Conservation (phyloP, 2,113 vertebrate genomes). For the Mesocricetus auratus region DNA sequence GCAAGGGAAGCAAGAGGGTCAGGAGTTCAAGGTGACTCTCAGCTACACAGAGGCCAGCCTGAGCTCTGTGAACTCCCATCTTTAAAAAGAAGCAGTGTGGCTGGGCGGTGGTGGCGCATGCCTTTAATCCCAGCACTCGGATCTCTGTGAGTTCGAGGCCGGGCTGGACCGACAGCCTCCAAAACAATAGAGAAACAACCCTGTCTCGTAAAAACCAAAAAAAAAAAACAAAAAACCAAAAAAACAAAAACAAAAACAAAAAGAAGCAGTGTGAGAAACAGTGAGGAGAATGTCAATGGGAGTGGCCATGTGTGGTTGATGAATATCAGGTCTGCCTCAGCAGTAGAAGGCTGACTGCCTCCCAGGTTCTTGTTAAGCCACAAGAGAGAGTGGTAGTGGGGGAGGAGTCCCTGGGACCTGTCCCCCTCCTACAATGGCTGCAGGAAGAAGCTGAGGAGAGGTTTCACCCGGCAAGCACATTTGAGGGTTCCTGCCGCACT, state of each 20-base stretch:
- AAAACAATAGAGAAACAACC: no score
- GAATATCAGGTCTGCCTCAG: fast-evolving
- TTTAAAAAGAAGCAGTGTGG: not conserved
- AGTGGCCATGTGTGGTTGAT: no score
- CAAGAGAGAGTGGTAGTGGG: not conserved
- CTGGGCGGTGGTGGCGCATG: no score
- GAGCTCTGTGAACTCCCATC: not conserved
- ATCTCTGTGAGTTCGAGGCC: no score
- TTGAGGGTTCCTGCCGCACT: not conserved
- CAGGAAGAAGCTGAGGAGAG: not conserved
- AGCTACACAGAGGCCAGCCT: not conserved
- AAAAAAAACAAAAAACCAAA: no score
- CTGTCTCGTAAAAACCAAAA: no score
- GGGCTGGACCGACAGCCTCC: no score
- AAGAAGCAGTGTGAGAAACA: not conserved
- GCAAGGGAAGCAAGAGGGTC: not conserved
- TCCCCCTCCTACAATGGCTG: fast-evolving
- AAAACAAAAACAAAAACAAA: no score
- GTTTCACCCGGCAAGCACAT: not conserved
- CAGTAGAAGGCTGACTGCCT: not conserved
- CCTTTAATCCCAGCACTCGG: no score
- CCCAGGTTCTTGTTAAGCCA: not conserved
- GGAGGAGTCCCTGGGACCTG: not conserved
- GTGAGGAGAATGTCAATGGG: not conserved
- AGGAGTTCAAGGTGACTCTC: not conserved